phyloP scores from a whole-genome alignment of 2,113 vertebrate species.

The Furnarius figulus region DNA sequence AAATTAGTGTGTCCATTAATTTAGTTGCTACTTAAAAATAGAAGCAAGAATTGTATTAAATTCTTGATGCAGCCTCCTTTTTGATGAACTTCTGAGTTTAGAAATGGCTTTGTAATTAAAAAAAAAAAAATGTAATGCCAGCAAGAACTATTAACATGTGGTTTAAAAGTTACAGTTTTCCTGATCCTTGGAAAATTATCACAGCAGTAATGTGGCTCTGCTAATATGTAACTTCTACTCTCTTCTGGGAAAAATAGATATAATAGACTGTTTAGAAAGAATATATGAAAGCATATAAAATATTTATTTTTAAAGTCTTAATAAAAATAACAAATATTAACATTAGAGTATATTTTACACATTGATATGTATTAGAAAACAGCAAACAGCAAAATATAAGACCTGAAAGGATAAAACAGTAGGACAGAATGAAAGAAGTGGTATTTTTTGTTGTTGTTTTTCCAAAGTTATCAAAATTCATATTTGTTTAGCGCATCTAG shows the following conservation, averaged over 20 bases:
- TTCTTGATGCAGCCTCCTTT: not conserved
- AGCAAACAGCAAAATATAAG: not conserved
- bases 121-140: not conserved
- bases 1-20: not conserved
- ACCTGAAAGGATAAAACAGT: not conserved
- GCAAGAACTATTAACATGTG: not conserved
- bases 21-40: not conserved
- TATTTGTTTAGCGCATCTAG: not conserved
- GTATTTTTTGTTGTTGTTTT: not conserved
- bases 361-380: not conserved
- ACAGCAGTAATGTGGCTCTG: not conserved
- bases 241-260: not conserved
- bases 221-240: not conserved
- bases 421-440: not conserved
- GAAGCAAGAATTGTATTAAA: not conserved
- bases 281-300: not conserved
- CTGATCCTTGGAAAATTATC: not conserved
- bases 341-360: not conserved
- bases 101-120: not conserved
- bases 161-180: not conserved
- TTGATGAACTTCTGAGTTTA: not conserved
- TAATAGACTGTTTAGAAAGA: not conserved
- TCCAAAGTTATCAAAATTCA: not conserved
- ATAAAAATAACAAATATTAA: not conserved
- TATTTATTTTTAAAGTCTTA: not conserved